These are phyloP conservation scores for Eupeodes latifasciatus DNA, from an alignment of 2,888 invertebrate genomes.

Conservation along the genomic window DNA sequence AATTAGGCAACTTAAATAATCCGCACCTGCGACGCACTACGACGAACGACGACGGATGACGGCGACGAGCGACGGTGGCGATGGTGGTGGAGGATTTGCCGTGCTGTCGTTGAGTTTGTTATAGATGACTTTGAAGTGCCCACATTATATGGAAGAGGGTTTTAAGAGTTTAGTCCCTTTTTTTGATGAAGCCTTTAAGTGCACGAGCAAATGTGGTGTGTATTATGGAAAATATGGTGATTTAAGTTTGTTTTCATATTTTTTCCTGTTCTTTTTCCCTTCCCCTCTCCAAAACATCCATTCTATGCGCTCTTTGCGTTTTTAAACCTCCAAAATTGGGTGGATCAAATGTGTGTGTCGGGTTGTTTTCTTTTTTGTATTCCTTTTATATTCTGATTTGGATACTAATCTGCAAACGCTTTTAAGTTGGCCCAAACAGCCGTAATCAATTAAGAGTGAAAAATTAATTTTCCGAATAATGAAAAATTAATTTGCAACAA, in stretches of 20 bases:
- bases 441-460: conserved; percentile 65
- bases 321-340: conserved; percentile 59
- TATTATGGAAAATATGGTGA: conserved; percentile 48
- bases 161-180: conserved; percentile 42
- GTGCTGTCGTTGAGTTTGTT: conserved; percentile 42
- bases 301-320: neutral
- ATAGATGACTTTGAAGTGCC: conserved; percentile 68
- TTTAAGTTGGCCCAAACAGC: conserved; percentile 44
- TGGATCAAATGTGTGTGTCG: conserved; percentile 49
- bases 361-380: neutral
- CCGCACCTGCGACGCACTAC: conserved; percentile 67
- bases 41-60: neutral
- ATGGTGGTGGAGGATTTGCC: conserved; percentile 22
- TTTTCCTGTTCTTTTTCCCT: neutral
- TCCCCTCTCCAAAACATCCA: neutral
- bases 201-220: conserved; percentile 60
- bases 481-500: conserved; percentile 45
- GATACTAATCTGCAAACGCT: conserved; percentile 46
- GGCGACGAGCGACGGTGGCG: neutral
- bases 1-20: conserved; percentile 75
- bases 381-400: neutral
- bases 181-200: conserved; percentile 50
- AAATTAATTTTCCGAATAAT: conserved; percentile 55
- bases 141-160: conserved; percentile 67
- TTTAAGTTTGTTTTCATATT: conserved; percentile 31